A percentile compares a stretch with the other conserved stretches of the same genome.
Conservation (phyloP, 2,888 invertebrate species). For the Netelia virgata region DNA sequence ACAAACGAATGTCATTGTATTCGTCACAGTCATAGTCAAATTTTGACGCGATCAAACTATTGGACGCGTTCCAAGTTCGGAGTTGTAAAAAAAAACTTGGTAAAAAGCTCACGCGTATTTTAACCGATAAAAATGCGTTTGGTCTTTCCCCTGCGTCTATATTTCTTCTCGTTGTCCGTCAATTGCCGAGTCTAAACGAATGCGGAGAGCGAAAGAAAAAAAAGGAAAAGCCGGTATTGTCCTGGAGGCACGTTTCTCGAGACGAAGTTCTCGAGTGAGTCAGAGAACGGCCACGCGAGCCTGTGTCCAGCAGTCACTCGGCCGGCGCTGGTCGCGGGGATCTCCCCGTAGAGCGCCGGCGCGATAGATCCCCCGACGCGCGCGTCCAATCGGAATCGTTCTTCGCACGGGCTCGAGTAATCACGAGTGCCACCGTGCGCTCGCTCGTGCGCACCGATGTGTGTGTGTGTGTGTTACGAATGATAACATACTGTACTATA, state of each 20-base stretch:
- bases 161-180: not conserved
- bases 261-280: slow-evolving; percentile 47
- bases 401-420: slow-evolving; percentile 57
- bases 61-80: no score
- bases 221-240: slow-evolving; percentile 16
- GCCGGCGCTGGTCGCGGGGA: slow-evolving; percentile 42
- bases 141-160: not conserved
- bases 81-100: no score
- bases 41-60: no score
- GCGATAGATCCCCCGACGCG: slow-evolving; percentile 50
- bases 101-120: not conserved
- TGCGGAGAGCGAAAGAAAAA: slow-evolving; percentile 5
- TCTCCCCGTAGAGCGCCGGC: slow-evolving; percentile 53
- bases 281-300: slow-evolving; percentile 40
- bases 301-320: slow-evolving; percentile 27
- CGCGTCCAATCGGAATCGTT: slow-evolving; percentile 50
- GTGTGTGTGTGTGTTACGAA: slow-evolving; percentile 40
- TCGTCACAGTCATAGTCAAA: no score
- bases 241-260: slow-evolving; percentile 47
- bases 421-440: not conserved
- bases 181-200: slow-evolving; percentile 3
- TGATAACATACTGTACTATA: not conserved
- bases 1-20: no score
- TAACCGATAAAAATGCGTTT: not conserved
- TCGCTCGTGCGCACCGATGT: not conserved